Conservation (phyloP, 64 coral and sea anemone genomes). For the Catalaphyllia jardinei region DNA sequence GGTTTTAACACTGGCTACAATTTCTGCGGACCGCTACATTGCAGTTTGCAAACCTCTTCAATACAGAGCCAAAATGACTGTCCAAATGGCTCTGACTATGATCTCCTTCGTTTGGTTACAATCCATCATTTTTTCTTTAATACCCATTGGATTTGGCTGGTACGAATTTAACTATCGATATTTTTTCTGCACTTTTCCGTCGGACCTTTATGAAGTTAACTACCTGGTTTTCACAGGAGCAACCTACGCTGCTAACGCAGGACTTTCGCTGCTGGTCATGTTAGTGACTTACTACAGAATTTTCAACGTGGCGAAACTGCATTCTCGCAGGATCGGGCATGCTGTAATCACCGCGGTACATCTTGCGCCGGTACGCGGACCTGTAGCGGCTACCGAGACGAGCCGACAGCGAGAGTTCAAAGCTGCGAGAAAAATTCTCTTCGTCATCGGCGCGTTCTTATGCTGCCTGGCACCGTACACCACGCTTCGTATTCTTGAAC, state of each 20-base stretch:
- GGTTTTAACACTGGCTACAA: constrained; percentile 83
- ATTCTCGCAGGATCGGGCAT: constrained; percentile 87
- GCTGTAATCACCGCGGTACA: constrained; percentile 82
- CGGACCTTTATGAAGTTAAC: constrained; percentile 34
- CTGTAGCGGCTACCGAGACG: constrained; percentile 60
- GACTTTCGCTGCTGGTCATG: constrained; percentile 66
- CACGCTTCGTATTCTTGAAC: constrained; percentile 69
- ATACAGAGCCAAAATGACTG: constrained; percentile 96
- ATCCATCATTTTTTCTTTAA: constrained; percentile 73
- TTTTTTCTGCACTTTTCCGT: constrained; percentile 96
- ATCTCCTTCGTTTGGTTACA: constrained; percentile 90
- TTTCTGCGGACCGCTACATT: constrained; percentile 92
- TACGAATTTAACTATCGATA: constrained; percentile 78
- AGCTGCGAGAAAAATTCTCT: constrained; percentile 94
- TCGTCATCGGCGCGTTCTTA: constrained; percentile 95
- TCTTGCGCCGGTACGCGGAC: constrained; percentile 65
- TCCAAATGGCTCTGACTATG: constrained; percentile 81
- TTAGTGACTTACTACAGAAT: constrained; percentile 86
- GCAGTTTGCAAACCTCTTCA: constrained; percentile 96
- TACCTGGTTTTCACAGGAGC: constrained; percentile 65
- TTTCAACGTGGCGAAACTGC: constrained; percentile 90
- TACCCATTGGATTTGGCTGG: constrained; percentile 75
- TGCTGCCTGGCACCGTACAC: constrained; percentile 94
- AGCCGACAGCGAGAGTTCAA: constrained; percentile 91
- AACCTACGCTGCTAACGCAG: constrained; percentile 80